A percentile compares a stretch with the other conserved stretches of the same genome.
Evolutionary conservation across 2,113 vertebrate genomes (phyloP).

Genomic region (Pungitius pungitius): DNA sequence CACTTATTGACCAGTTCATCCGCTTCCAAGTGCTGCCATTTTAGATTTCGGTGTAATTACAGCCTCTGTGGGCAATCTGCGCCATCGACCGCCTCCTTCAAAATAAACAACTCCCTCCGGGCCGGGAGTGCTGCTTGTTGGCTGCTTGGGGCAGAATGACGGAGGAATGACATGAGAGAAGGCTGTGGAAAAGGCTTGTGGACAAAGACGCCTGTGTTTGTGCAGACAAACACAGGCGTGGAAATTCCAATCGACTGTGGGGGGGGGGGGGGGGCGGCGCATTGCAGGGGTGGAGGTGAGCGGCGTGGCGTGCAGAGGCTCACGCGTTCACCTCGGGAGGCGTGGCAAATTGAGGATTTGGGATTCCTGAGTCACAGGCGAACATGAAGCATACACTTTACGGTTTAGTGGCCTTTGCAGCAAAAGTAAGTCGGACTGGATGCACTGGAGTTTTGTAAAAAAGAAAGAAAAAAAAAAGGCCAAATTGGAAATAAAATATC

Average conservation of each 20-base stretch:
- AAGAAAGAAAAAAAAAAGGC: too few species aligned
- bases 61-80: conserved; percentile 74
- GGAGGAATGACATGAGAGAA: conserved; percentile 29
- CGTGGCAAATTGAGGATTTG: too few species aligned
- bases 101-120: conserved; percentile 68
- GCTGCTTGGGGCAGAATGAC: conserved; percentile 21
- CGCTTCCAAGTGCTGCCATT: conserved; percentile 74
- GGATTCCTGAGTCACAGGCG: too few species aligned
- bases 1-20: conserved; percentile 78
- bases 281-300: not conserved
- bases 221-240: conserved; percentile 27
- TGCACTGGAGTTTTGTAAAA: too few species aligned
- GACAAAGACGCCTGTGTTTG: conserved; percentile 38
- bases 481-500: conserved; percentile 35
- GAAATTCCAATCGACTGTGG: conserved; percentile 6
- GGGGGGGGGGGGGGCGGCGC: conserved; percentile 10
- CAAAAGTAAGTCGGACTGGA: too few species aligned
- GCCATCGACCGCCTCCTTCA: conserved; percentile 64
- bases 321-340: too few species aligned
- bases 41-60: conserved; percentile 85
- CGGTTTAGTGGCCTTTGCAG: too few species aligned
- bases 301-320: too few species aligned
- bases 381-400: too few species aligned
- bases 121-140: conserved; percentile 35
- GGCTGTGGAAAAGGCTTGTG: conserved; percentile 43